Base-by-base conservation (phyloP, 2,113 vertebrate genomes). In the Forbesichthys papilliferus region DNA sequence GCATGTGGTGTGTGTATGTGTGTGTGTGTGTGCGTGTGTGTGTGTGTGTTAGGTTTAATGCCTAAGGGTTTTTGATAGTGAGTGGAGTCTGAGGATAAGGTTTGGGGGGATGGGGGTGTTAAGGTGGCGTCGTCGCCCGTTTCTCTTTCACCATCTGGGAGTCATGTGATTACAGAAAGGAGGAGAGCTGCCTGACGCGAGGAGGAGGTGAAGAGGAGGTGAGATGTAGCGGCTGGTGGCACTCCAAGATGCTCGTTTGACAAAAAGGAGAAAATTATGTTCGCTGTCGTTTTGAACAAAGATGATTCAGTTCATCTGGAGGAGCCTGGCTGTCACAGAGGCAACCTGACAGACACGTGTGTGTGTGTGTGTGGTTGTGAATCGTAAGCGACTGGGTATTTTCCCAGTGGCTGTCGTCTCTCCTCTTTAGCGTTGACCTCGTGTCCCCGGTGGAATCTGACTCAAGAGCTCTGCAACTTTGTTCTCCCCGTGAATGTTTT, bases 251-350 rank as follows among this genome's bases (percentile, higher is more conserved):
- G 9, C 20, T 52, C 55, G 55, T 74, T 57, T 56, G 14, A 0
- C 68, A 64, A 74, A 66, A 53, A 8, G 27, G 1, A 64, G 33
- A 56, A 42, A 57, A 48, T 10, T 11, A 59, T 74, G 64, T n/a
- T 62, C 55, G 59, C 47, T 48, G 61, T 58, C 48, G 60, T 42
- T 70, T 71, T 51, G 33, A 60, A 77, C 58, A 69, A 65, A 73
- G 69, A 69, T 6, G 71, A 68, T 60, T 71, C 13, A 64, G 51
- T 53, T 55, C 8, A 47, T 16, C 14, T 68, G 18, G 34, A 59
- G 49, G 56, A 49, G 59, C 56, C 18, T 55, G 57, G 51, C 62
- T 36, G 55, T 48, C 64, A 67, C 13, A 60, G 12, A 11, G 14
- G 34, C 56, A 71, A 68, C 11, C 73, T 64, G 53, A 20, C 18